Base-by-base conservation (phyloP, 1,140 invertebrate species). In the Idris sp. region DNA sequence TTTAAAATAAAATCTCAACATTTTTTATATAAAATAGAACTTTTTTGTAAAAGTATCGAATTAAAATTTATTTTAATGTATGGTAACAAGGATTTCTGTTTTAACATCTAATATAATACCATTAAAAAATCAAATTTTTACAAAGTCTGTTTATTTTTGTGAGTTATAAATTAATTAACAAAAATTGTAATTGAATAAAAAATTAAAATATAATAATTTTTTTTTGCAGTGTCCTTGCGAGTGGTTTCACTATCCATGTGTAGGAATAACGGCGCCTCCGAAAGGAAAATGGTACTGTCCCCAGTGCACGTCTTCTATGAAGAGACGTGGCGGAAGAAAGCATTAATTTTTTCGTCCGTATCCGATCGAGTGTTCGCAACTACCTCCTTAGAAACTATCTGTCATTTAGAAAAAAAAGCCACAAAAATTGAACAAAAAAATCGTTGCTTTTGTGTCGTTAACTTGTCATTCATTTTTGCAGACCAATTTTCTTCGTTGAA, bases 201-300 rank as follows among this genome's bases (percentile, higher is more conserved):
- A 22, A 22, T 4, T 22, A 18, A 46, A 16, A 46, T 9, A 0
- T 11, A 49, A 22, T 4, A 22, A 22, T 22, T 31, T 69, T 75
- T 68, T 56, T 14, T 62, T 79, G 33, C 88, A 96, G 94, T 99
- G 97, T 88, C 95, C 96, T 8, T 96, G 95, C 76, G 97, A 98
- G 87, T 99, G 98, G 98, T 99, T 99, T 88, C 98, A 99, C 88
- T 99, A 98, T 88, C 93, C 94, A 6, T 99, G 98, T 87, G 97
- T 99, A 35, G 96, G 95, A 40, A 96, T 99, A 62, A 96, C 94
- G 0, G 94, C 96, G 61, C 95, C 97, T 9, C 97, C 97, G 0
- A 98, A 98, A 88, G 97, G 97, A 26, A 99, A 98, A 87, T 99
- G 98, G 98, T 99, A 95, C 84, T 99, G 98, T 86, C 96, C 96